Evolutionary conservation across 2,113 vertebrate genomes (phyloP).

Genomic region (Mohoua ochrocephala): DNA sequence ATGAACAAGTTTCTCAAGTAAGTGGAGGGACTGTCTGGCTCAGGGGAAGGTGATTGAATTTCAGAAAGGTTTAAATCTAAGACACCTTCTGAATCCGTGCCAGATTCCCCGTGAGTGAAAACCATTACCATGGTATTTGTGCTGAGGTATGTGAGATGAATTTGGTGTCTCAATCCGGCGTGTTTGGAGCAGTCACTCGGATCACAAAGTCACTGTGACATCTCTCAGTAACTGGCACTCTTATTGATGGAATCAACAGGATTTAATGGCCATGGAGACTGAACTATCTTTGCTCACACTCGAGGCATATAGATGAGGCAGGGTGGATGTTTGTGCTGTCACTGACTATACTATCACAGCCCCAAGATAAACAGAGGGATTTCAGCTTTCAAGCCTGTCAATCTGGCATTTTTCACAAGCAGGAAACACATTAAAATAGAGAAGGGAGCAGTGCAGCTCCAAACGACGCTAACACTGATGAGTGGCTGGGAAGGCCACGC

Average conservation of each 20-base stretch:
- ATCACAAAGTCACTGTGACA: conserved; percentile 41
- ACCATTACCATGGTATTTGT: neutral
- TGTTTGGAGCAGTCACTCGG: conserved; percentile 20
- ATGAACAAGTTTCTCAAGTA: conserved; percentile 27
- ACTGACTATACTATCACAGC: neutral
- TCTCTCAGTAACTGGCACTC: neutral
- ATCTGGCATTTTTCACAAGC: neutral
- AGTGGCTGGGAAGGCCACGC: neutral
- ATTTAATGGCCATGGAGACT: conserved; percentile 36
- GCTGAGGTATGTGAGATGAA: conserved; percentile 19
- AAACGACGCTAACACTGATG: neutral
- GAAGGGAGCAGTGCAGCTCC: neutral
- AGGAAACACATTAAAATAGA: neutral
- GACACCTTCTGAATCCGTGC: neutral
- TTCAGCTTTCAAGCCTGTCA: conserved; percentile 12
- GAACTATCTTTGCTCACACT: neutral
- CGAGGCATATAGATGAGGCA: conserved; percentile 45
- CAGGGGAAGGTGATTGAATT: conserved; percentile 46
- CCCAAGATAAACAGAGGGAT: conserved; percentile 20
- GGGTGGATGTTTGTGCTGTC: conserved; percentile 20
- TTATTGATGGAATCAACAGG: conserved; percentile 52
- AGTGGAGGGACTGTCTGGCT: neutral
- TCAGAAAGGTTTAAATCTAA: conserved; percentile 32
- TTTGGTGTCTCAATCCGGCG: conserved; percentile 24
- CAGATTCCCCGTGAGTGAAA: conserved; percentile 11